Evolutionary conservation across 2,888 invertebrate genomes (phyloP), one percentile per base, ranked within the genome.

Genomic region (Drosophila helvetica): DNA sequence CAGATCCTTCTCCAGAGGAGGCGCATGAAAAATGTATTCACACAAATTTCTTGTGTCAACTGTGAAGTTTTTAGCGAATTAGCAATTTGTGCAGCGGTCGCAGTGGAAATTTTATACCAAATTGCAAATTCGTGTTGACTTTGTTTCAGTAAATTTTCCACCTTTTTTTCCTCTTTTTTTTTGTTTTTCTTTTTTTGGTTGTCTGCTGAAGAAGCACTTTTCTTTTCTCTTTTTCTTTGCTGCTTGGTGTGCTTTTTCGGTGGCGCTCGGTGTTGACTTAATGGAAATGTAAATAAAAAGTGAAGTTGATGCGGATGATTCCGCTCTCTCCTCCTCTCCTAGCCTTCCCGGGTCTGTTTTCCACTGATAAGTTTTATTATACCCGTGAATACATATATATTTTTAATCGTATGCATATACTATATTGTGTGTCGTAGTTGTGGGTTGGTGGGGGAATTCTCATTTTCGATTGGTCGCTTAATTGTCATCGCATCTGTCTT

Each of bases 1-100:
- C 25, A 38, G 42, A 45, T 15, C 60, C 18, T 6, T 8, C 38
- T 27, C 51, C 33, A 45, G 38, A 30, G 43, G 55, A 55, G 48
- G 33, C 55, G 42, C 62, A 73, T 72, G 57, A 71, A 78, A 85
- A 82, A 75, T 67, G 58, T 56, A 82, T 85, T 75, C 70, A 63
- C 64, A 74, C 75, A 77, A 83, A 79, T 85, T 82, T 87, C 76
- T 82, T 78, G 62, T 85, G 82, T 83, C 80, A 82, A 82, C 80
- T 74, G 64, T 43, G 74, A 77, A 76, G 74, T 80, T 65, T 72
- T 73, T 19, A 58, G 53, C 73, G 78, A 85, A 82, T 87, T 80
- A 80, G 78, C 62, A 77, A 79, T 73, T 86, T 86, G 70, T 52
- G 65, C 62, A 57, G 65, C 50, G 70, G 74, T 82, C 79, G 45